Conservation (phyloP, 2,888 invertebrate genomes). For the Synanthedon formicaeformis region DNA sequence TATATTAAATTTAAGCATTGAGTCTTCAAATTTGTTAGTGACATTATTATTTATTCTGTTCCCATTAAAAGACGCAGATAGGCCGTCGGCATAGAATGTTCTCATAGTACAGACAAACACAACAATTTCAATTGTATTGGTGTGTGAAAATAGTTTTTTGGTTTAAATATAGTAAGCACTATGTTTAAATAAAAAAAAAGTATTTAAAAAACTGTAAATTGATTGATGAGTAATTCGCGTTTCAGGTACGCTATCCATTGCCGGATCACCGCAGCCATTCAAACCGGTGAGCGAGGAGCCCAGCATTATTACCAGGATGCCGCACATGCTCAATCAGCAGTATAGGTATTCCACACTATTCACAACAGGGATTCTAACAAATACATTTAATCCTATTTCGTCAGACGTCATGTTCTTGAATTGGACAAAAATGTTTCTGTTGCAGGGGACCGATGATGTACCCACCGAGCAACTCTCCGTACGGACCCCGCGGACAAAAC, state of each 20-base stretch:
- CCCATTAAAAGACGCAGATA: too few species aligned
- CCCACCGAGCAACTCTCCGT: conserved; percentile 27
- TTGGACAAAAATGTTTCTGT: conserved; percentile 2
- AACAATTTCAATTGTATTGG: too few species aligned
- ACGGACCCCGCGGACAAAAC: conserved; percentile 34
- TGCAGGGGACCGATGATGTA: conserved; percentile 58
- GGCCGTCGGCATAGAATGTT: too few species aligned
- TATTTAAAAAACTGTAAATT: neutral
- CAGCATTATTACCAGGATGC: conserved; percentile 64
- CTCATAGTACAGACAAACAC: too few species aligned
- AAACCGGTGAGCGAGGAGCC: conserved; percentile 60
- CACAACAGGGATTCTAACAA: too few species aligned
- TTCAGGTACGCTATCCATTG: conserved; percentile 59
- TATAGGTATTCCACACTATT: conserved; percentile 35
- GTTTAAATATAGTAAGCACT: too few species aligned
- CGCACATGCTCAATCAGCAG: conserved; percentile 62
- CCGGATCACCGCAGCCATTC: conserved; percentile 65
- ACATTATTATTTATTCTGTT: too few species aligned
- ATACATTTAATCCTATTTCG: neutral
- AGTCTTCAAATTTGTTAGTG: too few species aligned
- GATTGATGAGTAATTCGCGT: neutral
- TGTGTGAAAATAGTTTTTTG: too few species aligned
- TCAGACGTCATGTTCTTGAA: neutral
- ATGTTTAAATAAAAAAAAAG: too few species aligned
- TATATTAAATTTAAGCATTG: too few species aligned